Conservation (phyloP, 1,140 invertebrate genomes). For the Globodera rostochiensis region DNA sequence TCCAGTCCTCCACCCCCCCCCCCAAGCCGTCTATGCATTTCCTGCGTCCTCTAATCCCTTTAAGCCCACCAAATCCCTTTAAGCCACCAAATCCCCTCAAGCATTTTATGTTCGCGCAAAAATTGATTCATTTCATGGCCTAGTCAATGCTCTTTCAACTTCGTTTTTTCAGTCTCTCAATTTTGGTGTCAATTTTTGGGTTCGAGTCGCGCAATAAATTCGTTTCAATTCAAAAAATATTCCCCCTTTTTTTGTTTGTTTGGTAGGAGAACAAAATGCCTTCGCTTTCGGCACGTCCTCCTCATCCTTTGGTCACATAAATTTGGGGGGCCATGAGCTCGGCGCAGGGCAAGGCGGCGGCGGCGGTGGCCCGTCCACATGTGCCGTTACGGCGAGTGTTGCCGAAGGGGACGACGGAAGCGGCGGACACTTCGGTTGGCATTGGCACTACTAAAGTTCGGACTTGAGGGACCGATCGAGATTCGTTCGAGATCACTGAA, state of each 20-base stretch:
- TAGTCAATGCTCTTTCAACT: too few relatives aligned
- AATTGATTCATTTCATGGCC: background rate
- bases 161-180: too few relatives aligned
- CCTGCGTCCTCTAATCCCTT: too few relatives aligned
- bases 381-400: constrained; percentile 12
- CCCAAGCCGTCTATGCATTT: too few relatives aligned
- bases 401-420: constrained; percentile 9
- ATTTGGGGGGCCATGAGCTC: background rate
- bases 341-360: background rate
- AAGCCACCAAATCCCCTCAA: background rate
- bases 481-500: too few relatives aligned
- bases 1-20: too few relatives aligned
- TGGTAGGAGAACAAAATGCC: background rate
- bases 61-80: background rate
- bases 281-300: background rate
- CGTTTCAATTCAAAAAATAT: too few relatives aligned
- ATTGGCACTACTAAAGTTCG: background rate
- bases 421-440: constrained; percentile 1
- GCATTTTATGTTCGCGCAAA: background rate
- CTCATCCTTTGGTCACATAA: background rate
- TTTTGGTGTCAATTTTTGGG: too few relatives aligned
- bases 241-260: background rate
- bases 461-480: background rate
- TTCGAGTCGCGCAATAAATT: too few relatives aligned
- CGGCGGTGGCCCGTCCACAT: background rate